Conservation (phyloP, 30 jellyfish, hydroid and myxozoan genomes). For the Mastigias papua region DNA sequence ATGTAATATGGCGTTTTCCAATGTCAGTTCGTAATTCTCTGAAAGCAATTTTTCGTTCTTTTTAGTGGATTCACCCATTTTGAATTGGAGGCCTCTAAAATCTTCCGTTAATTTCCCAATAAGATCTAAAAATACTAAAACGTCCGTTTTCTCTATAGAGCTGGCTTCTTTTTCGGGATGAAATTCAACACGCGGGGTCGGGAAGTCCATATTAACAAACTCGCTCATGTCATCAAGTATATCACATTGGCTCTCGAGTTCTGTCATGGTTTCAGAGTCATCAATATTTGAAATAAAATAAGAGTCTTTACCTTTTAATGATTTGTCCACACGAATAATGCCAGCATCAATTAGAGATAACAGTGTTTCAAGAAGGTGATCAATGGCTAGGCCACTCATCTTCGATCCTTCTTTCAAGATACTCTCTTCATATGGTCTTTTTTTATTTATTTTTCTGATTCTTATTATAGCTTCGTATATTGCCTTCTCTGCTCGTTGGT, state of each 20-base stretch:
- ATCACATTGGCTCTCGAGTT: not conserved
- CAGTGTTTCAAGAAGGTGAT: not conserved
- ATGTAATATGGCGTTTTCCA: too few species aligned
- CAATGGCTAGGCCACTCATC: constrained; percentile 1
- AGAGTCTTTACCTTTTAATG: not conserved
- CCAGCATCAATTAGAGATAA: not conserved
- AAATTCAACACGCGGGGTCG: not conserved
- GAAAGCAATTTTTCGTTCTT: too few species aligned
- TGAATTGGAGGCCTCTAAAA: too few species aligned
- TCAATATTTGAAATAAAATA: not conserved
- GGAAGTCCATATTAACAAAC: too few species aligned
- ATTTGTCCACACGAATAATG: not conserved
- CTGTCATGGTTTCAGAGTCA: not conserved
- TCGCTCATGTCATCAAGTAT: too few species aligned
- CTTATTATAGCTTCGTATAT: not conserved
- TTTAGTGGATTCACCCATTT: too few species aligned
- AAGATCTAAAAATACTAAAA: too few species aligned
- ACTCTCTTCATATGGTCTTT: not conserved
- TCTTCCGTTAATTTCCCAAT: too few species aligned
- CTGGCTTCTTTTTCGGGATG: constrained; percentile 1
- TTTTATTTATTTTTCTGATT: not conserved
- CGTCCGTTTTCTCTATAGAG: too few species aligned
- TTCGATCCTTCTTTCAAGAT: too few species aligned
- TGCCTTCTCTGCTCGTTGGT: not conserved
- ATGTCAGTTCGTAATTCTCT: too few species aligned